Evolutionary conservation across 2,113 vertebrate species (phyloP).

Genomic region (Sinocyclocheilus maitianheensis): DNA sequence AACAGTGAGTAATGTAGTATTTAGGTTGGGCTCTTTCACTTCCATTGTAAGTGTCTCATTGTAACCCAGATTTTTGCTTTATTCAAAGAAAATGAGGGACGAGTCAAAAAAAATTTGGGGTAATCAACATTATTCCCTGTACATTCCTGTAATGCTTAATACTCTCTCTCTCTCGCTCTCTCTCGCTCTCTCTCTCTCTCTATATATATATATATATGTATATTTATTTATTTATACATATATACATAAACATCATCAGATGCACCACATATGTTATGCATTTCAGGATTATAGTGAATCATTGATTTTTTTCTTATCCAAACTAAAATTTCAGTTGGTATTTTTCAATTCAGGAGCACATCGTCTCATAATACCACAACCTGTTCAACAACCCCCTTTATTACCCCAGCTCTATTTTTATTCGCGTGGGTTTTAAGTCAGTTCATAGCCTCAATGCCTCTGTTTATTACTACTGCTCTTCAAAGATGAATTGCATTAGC

Average conservation of each 20-base stretch:
- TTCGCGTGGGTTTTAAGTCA: conserved; percentile 39
- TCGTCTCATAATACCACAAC: conserved; percentile 2
- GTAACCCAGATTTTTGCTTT: background rate
- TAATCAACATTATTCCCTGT: background rate
- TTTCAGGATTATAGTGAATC: background rate
- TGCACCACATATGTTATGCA: no score
- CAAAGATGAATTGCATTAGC: conserved; percentile 55
- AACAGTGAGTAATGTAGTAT: background rate
- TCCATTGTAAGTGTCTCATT: background rate
- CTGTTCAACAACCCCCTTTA: conserved; percentile 29
- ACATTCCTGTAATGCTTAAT: no score
- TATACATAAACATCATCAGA: background rate
- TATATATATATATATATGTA: background rate
- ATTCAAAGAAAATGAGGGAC: background rate
- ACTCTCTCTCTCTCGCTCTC: no score
- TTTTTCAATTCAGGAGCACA: background rate
- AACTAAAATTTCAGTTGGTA: background rate
- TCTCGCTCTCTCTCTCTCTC: no score
- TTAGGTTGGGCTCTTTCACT: background rate
- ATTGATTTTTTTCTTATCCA: background rate
- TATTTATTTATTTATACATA: no score
- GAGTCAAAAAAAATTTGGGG: background rate
- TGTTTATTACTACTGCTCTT: conserved; percentile 51
- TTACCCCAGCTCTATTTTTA: conserved; percentile 36
- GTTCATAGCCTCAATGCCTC: conserved; percentile 47